Evolutionary conservation across 2,797 vertebrate species (phyloP), one percentile per base, ranked within the genome.

Genomic region (Cyprinodon diabolis): DNA sequence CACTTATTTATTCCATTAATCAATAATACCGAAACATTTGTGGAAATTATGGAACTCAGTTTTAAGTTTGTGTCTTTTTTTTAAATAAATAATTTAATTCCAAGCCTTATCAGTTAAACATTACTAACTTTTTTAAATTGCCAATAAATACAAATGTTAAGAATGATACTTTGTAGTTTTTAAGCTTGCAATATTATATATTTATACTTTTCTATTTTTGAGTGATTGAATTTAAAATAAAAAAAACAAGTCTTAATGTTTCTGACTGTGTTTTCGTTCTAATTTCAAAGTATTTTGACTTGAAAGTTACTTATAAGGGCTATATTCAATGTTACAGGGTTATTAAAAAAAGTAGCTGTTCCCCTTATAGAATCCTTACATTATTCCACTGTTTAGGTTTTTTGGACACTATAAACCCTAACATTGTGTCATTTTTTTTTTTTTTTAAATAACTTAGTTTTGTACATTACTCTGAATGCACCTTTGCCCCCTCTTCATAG

Each of bases 121-220:
- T 40, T 6, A 57, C 25, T 45, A 30, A 2, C 1, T 60, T 65
- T 37, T 62, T 72, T 40, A 6, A 54, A 40, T 37, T 45, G 35
- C 13, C 75, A 12, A 54, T 69, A 7, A 54, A 12, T 58, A 21
- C 35, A 66, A 62, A 49, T 21, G 23, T 71, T 74, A 14, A 66
- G 67, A 67, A 12, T 54, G 4, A 55, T 8, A 14, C n/a, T 30
- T 69, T 51, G 57, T 19, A 51, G 12, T 67, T 45, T 51, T 21
- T 25, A 0, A 73, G 30, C 51, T 43, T 63, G 23, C 51, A 45
- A 45, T 21, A 23, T 10, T 17, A 17, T 14, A 15, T 56, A 2
- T 72, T 66, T 47, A 19, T 35, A 35, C 17, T 4, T 37, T 60
- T 37, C 9, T 6, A 35, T 62, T 63, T 63, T 45, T 62, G 35